Conservation (phyloP, 2,888 invertebrate species). For the Thyatira batis region DNA sequence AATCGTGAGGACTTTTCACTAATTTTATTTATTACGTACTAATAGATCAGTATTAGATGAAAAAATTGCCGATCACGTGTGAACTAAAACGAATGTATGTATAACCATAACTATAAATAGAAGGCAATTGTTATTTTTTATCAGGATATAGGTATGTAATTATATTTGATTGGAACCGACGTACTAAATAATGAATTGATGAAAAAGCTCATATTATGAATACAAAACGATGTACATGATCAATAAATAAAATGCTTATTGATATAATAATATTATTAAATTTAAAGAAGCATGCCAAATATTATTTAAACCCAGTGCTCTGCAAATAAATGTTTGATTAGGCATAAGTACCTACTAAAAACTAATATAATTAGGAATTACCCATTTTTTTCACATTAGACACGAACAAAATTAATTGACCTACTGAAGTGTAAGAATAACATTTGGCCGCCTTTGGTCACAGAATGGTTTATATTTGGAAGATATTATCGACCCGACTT, state of each 20-base stretch:
- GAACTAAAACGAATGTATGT: too few relatives aligned
- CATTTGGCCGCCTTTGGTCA: neutral
- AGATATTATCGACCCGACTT: conserved; percentile 50
- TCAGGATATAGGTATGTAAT: too few relatives aligned
- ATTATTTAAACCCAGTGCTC: neutral
- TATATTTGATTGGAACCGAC: too few relatives aligned
- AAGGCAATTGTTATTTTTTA: too few relatives aligned
- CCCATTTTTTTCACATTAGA: neutral
- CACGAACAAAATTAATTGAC: too few relatives aligned
- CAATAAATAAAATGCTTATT: neutral
- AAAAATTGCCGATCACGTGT: too few relatives aligned
- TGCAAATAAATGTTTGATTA: neutral
- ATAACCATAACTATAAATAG: too few relatives aligned
- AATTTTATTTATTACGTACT: too few relatives aligned
- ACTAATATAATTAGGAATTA: neutral
- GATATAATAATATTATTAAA: neutral
- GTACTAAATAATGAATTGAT: neutral
- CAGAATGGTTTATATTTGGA: conserved; percentile 4
- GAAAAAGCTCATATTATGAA: neutral
- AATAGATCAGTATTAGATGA: too few relatives aligned
- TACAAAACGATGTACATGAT: neutral
- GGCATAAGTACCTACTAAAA: neutral
- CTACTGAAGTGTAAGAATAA: neutral
- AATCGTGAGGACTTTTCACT: too few relatives aligned
- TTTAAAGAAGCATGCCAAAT: neutral